Conservation (phyloP, 1,140 invertebrate species). For the Papilio aristodemus region DNA sequence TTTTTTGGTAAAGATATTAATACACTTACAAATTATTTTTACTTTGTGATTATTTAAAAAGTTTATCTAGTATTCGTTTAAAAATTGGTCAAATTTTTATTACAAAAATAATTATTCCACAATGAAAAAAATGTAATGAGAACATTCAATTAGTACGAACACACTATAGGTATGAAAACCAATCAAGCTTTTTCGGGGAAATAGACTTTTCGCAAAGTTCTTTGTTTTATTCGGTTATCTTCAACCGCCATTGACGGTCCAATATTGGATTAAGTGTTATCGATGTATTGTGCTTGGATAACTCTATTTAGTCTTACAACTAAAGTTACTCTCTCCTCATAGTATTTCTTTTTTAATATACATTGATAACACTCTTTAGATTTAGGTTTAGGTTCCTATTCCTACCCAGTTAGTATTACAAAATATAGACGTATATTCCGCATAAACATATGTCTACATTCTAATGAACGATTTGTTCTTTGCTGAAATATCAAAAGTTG, state of each 20-base stretch:
- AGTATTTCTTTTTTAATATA: background rate
- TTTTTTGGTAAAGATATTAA: no score
- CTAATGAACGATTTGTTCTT: background rate
- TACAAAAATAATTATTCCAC: no score
- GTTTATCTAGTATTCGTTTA: no score
- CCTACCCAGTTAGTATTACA: no score
- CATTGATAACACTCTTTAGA: no score
- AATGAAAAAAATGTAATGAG: no score
- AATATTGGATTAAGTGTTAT: constrained; percentile 8
- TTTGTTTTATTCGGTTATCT: constrained; percentile 16
- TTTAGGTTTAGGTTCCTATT: no score
- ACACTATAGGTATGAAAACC: background rate
- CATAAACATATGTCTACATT: background rate
- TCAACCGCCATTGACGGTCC: constrained; percentile 6
- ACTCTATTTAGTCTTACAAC: background rate
- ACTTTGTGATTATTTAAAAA: no score
- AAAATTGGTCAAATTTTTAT: no score
- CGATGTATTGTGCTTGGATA: background rate
- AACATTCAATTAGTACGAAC: background rate
- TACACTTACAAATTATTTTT: no score
- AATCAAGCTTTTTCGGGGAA: background rate
- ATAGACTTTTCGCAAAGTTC: constrained; percentile 4
- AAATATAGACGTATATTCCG: no score
- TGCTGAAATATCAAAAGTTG: background rate
- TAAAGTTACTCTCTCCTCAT: background rate